These are phyloP conservation scores for Glyptemys insculpta DNA, from an alignment of 2,797 vertebrate genomes.

Conservation along the genomic window DNA sequence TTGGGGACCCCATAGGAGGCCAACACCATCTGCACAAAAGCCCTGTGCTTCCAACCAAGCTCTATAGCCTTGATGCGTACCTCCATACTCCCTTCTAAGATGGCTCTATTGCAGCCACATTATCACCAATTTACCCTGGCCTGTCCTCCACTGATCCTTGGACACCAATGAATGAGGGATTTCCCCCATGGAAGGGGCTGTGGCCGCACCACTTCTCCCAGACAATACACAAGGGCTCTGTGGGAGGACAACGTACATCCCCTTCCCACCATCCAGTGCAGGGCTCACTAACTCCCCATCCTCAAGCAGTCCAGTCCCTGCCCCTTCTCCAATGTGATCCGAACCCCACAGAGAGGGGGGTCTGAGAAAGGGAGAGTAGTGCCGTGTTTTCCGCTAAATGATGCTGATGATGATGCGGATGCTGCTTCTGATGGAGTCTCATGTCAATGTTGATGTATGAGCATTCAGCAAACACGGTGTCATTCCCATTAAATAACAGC, in stretches of 20 bases:
- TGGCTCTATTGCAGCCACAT: not conserved
- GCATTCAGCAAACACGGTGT: not conserved
- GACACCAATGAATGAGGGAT: not conserved
- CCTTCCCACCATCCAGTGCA: not conserved
- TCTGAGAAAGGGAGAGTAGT: not conserved
- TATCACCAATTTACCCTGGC: not conserved
- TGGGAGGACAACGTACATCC: not conserved
- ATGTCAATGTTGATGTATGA: not conserved
- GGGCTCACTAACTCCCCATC: not conserved
- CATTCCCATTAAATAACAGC: not conserved
- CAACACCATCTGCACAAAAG: not conserved
- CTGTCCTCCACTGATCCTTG: not conserved
- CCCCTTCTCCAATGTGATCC: not conserved
- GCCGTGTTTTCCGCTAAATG: not conserved
- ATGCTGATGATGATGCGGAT: not conserved
- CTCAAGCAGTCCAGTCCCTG: not conserved
- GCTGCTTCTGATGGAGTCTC: not conserved
- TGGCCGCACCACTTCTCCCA: not conserved
- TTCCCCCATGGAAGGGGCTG: not conserved
- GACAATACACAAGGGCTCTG: not conserved
- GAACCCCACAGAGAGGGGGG: no score
- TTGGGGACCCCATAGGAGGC: not conserved
- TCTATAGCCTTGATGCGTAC: not conserved
- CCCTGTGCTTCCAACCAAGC: not conserved
- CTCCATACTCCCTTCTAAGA: rapidly evolving